Conservation (phyloP, 2,113 vertebrate species). For the Syngnathoides biaculeatus region DNA sequence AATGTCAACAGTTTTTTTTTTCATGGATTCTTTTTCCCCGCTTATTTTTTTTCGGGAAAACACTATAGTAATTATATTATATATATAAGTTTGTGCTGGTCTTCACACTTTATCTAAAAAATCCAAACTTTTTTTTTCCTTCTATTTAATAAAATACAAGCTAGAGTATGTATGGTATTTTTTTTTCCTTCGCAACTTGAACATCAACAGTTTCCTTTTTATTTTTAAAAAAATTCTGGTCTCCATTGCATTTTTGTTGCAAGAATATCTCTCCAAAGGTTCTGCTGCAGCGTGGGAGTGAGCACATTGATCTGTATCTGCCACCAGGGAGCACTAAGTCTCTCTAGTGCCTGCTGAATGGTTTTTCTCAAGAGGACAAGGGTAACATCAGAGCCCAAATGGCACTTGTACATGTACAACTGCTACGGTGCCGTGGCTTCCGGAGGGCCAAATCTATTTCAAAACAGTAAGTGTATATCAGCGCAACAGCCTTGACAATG, state of each 20-base stretch:
- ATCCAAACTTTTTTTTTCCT: not conserved
- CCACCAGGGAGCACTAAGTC: slow-evolving; percentile 68
- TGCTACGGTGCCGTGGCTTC: slow-evolving; percentile 21
- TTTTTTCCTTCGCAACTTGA: not conserved
- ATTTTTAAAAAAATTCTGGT: not conserved
- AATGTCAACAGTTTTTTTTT: too few relatives aligned
- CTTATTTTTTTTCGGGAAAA: not conserved
- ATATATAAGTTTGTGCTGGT: not conserved
- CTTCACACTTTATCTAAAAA: not conserved
- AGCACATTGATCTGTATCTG: slow-evolving; percentile 55
- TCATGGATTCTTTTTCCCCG: too few relatives aligned
- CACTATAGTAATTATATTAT: too few relatives aligned
- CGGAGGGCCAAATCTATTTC: slow-evolving; percentile 52
- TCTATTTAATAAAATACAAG: not conserved
- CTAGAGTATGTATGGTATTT: not conserved
- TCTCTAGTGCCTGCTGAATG: slow-evolving; percentile 59
- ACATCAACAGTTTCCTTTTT: not conserved
- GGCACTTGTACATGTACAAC: slow-evolving; percentile 39
- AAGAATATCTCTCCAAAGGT: slow-evolving; percentile 7
- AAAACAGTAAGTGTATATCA: slow-evolving; percentile 46
- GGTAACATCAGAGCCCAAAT: slow-evolving; percentile 51
- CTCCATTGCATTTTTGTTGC: slow-evolving; percentile 1
- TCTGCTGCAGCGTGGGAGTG: slow-evolving; percentile 22
- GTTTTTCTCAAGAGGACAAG: slow-evolving; percentile 37
- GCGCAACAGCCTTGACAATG: slow-evolving; percentile 51